These are phyloP conservation scores for Actinemys pallida DNA, from an alignment of 2,113 vertebrate genomes.

Conservation along the genomic window DNA sequence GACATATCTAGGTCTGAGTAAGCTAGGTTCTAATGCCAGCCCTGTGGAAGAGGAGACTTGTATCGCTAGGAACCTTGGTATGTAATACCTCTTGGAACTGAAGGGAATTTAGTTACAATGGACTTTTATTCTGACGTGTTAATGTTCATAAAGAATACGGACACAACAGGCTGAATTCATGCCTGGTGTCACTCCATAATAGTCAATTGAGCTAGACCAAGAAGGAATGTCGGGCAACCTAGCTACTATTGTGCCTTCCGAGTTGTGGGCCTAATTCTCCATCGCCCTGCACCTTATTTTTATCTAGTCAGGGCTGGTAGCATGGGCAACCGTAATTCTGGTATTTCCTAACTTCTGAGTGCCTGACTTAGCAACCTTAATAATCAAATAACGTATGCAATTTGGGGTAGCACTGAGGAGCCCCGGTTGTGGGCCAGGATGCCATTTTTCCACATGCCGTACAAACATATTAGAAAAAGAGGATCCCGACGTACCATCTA, in stretches of 20 bases:
- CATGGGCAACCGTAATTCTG: background rate
- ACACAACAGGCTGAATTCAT: background rate
- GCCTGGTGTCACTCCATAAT: background rate
- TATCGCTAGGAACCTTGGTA: background rate
- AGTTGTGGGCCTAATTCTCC: background rate
- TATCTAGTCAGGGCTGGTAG: background rate
- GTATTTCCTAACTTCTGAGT: background rate
- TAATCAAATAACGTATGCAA: background rate
- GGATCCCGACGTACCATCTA: background rate
- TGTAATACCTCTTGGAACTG: accelerated
- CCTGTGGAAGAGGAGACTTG: background rate
- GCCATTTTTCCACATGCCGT: background rate
- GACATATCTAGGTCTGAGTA: background rate
- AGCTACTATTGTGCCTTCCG: background rate
- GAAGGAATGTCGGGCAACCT: background rate
- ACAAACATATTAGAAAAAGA: background rate
- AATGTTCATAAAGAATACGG: background rate
- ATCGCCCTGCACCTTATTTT: background rate
- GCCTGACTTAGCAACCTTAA: background rate
- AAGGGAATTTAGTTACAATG: background rate
- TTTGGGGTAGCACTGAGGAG: background rate
- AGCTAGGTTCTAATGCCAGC: background rate
- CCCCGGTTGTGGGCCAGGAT: background rate
- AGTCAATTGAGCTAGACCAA: background rate
- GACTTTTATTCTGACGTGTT: background rate